Conservation (phyloP, 2,888 invertebrate species). For the Xiphydria camelus region DNA sequence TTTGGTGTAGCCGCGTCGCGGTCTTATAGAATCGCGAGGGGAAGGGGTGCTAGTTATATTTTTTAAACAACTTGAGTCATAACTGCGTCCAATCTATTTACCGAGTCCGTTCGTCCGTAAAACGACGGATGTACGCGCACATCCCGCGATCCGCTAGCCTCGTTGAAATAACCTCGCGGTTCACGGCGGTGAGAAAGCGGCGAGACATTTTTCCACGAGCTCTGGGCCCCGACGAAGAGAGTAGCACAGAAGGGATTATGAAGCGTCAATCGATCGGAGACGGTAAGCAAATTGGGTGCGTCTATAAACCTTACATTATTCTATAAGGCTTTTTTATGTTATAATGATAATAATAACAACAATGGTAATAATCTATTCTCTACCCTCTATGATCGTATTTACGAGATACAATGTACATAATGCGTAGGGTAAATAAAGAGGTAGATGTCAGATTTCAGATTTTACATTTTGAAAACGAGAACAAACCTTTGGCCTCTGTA, state of each 20-base stretch:
- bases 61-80: conserved; percentile 25
- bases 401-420: conserved; percentile 47
- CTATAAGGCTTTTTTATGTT: conserved; percentile 30
- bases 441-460: conserved; percentile 21
- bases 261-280: too few relatives aligned
- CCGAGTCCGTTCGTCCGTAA: too few relatives aligned
- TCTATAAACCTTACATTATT: conserved; percentile 28
- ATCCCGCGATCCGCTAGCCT: too few relatives aligned
- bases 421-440: conserved; percentile 41
- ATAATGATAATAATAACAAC: too few relatives aligned
- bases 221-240: too few relatives aligned
- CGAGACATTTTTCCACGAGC: too few relatives aligned
- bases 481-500: too few relatives aligned
- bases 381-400: conserved; percentile 37
- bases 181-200: too few relatives aligned
- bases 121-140: too few relatives aligned
- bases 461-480: too few relatives aligned
- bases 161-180: too few relatives aligned
- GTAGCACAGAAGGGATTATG: too few relatives aligned
- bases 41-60: conserved; percentile 31
- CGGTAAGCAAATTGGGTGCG: conserved; percentile 14
- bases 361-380: conserved; percentile 32
- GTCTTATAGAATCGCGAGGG: conserved; percentile 25
- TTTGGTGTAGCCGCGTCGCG: background rate
- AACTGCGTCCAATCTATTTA: conserved; percentile 26